Evolutionary conservation across 1,140 invertebrate genomes (phyloP).

Genomic region (Drosophila leontia): DNA sequence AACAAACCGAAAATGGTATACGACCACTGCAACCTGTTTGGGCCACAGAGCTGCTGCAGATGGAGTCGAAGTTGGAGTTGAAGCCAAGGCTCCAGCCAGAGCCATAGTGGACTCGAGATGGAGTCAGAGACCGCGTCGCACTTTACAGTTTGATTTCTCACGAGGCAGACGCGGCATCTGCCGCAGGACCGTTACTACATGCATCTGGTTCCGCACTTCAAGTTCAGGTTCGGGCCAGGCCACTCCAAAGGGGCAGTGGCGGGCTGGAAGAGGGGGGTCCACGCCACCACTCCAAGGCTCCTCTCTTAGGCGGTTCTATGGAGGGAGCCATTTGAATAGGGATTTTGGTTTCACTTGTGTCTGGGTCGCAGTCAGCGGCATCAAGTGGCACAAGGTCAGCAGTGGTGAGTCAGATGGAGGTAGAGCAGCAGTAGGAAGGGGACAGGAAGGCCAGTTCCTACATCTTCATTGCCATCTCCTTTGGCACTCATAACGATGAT

Average conservation of each 20-base stretch:
- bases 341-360: constrained; percentile 83
- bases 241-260: constrained; percentile 23
- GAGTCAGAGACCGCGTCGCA: constrained; percentile 64
- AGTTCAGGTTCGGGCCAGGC: constrained; percentile 70
- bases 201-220: constrained; percentile 82
- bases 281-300: constrained; percentile 3
- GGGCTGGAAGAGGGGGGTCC: background rate
- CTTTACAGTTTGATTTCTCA: constrained; percentile 83
- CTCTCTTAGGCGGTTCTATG: constrained; percentile 9
- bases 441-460: constrained; percentile 4
- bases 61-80: constrained; percentile 21
- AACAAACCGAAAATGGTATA: constrained; percentile 80
- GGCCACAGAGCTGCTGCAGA: constrained; percentile 43
- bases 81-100: constrained; percentile 13
- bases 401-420: constrained; percentile 54
- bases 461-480: constrained; percentile 38
- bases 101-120: constrained; percentile 15
- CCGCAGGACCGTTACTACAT: constrained; percentile 81
- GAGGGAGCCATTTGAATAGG: constrained; percentile 76
- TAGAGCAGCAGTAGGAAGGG: background rate
- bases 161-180: constrained; percentile 68
- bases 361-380: constrained; percentile 61
- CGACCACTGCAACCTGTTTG: constrained; percentile 80
- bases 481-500: constrained; percentile 27
- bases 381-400: constrained; percentile 80